Conservation (phyloP, 2,113 vertebrate species). For the Caracal caracal region DNA sequence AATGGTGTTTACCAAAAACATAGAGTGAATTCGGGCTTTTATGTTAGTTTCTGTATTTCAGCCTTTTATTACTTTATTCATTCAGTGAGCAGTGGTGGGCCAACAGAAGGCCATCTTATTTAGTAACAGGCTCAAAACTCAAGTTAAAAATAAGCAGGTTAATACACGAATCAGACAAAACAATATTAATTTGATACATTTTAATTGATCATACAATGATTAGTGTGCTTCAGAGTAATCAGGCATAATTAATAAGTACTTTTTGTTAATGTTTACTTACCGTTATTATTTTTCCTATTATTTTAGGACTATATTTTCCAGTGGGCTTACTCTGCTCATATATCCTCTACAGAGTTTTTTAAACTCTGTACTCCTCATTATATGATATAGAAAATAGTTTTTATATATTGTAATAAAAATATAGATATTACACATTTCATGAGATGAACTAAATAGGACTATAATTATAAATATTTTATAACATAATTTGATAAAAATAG, state of each 20-base stretch:
- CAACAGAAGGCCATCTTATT: not conserved
- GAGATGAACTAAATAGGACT: not conserved
- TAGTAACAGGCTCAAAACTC: not conserved
- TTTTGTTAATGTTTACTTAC: not conserved
- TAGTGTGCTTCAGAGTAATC: not conserved
- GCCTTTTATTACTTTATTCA: not conserved
- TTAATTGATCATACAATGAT: not conserved
- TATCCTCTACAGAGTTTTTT: not conserved
- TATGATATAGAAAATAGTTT: not conserved
- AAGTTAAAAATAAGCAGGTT: not conserved
- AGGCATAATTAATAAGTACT: not conserved
- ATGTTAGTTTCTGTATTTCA: not conserved
- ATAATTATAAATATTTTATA: slow-evolving; percentile 17
- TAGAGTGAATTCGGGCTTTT: not conserved
- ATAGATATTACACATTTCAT: not conserved
- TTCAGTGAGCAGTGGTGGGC: not conserved
- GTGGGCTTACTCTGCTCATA: not conserved
- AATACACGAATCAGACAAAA: not conserved
- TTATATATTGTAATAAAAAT: not conserved
- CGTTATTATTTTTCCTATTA: not conserved
- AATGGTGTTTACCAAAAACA: not conserved
- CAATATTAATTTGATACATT: not conserved
- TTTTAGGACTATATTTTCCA: not conserved
- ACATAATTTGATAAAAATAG: not conserved
- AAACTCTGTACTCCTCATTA: not conserved